Percentiles rank a stretch among this genome's conserved stretches.
Evolutionary conservation across 2,113 vertebrate species (phyloP).

Genomic region (Pholis gunnellus): DNA sequence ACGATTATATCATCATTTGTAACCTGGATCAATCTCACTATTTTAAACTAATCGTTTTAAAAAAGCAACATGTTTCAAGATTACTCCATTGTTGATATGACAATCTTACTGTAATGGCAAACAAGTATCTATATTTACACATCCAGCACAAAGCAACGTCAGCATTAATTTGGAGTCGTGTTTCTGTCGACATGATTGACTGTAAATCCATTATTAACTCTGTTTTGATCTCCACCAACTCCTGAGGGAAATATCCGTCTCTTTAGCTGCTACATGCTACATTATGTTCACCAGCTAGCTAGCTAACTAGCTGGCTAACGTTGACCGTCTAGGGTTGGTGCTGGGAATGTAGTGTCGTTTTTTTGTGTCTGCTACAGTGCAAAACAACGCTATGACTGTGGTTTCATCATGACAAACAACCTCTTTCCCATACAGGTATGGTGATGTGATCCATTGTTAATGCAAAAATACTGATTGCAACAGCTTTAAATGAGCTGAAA

Average conservation of each 20-base stretch:
- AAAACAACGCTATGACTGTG: not conserved
- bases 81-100: not conserved
- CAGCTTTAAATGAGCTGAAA: conserved; percentile 21
- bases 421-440: not conserved
- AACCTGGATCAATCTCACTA: not conserved
- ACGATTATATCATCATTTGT: not conserved
- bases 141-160: not conserved
- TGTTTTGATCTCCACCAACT: not conserved
- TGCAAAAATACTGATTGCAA: not conserved
- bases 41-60: not conserved
- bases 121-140: not conserved
- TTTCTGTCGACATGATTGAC: not conserved
- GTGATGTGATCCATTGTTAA: not conserved
- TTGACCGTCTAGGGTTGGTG: not conserved
- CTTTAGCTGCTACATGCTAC: not conserved
- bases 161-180: not conserved
- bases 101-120: no score
- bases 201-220: not conserved
- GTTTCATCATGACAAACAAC: not conserved
- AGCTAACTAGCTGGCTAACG: not conserved
- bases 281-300: not conserved
- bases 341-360: not conserved
- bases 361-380: not conserved
- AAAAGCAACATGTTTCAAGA: not conserved
- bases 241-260: conserved; percentile 1